phyloP scores from a whole-genome alignment of 2,113 vertebrate genomes.

The Reinhardtius hippoglossoides region DNA sequence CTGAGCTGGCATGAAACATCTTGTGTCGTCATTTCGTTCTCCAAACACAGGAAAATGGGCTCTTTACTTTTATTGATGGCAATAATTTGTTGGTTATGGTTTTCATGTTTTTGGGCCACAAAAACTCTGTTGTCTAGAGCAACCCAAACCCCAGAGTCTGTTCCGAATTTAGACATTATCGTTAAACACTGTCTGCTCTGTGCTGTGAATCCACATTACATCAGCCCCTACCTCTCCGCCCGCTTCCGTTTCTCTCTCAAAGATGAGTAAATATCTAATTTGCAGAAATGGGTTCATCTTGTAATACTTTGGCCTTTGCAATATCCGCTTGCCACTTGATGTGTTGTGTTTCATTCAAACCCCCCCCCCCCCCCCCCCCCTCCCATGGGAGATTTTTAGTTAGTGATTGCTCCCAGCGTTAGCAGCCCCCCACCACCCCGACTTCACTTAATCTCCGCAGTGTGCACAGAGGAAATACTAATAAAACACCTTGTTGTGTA shows the following conservation, averaged over 20 bases:
- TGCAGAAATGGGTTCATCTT: conserved; percentile 58
- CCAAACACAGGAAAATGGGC: conserved; percentile 32
- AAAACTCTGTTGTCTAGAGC: conserved; percentile 18
- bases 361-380: conserved; percentile 18
- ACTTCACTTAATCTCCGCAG: neutral
- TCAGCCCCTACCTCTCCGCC: conserved; percentile 11
- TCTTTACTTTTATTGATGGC: conserved; percentile 54
- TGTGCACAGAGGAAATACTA: conserved; percentile 42
- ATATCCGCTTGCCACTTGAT: conserved; percentile 59
- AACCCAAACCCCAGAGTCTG: conserved; percentile 8
- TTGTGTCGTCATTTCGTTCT: conserved; percentile 15
- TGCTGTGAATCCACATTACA: conserved; percentile 47
- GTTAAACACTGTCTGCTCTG: conserved; percentile 44
- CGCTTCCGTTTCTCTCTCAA: conserved; percentile 29
- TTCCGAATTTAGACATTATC: conserved; percentile 34
- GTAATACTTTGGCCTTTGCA: conserved; percentile 41
- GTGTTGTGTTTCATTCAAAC: conserved; percentile 6
- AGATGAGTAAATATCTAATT: conserved; percentile 66
- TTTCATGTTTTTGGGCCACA: conserved; percentile 29
- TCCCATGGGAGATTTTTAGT: conserved; percentile 33
- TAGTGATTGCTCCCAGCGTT: conserved; percentile 41
- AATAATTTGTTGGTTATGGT: conserved; percentile 47
- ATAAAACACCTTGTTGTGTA: conserved; percentile 55
- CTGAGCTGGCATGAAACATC: conserved; percentile 17
- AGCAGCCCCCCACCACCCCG: neutral